These are phyloP conservation scores for Halictus rubicundus DNA, from an alignment of 1,140 invertebrate species.

Conservation along the genomic window DNA sequence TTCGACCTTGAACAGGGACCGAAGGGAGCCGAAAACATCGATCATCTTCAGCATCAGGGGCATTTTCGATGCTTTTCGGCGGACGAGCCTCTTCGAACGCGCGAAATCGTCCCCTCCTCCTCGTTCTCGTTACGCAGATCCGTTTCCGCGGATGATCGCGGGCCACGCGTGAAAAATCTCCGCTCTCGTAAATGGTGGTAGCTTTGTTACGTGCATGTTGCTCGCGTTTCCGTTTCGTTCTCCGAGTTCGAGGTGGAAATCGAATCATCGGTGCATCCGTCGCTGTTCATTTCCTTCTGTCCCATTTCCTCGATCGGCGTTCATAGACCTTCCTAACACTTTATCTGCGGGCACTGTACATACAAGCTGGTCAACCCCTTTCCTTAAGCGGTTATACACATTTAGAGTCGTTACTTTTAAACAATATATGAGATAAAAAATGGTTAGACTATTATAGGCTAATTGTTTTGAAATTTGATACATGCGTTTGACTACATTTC, in stretches of 20 bases:
- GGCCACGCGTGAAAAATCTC: neutral
- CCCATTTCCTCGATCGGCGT: neutral
- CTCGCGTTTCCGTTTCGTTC: neutral
- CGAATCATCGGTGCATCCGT: neutral
- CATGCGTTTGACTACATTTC: no score
- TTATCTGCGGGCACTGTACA: no score
- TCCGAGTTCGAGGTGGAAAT: neutral
- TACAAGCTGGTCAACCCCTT: no score
- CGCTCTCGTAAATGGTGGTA: neutral
- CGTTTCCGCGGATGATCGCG: conserved; percentile 6
- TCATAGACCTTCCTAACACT: neutral
- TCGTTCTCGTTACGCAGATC: neutral
- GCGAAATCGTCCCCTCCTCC: neutral
- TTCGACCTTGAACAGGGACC: conserved; percentile 80
- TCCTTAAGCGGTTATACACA: no score
- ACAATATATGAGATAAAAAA: no score
- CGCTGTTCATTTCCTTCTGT: neutral
- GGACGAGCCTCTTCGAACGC: neutral
- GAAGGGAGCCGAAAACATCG: conserved; percentile 78
- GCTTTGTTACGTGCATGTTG: neutral
- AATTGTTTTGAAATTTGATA: no score
- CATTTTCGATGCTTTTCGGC: conserved; percentile 58
- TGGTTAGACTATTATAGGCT: no score
- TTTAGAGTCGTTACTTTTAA: no score
- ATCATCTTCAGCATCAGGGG: conserved; percentile 79